These are phyloP conservation scores for Pseudotriccus pelzelni DNA, from an alignment of 2,797 vertebrate genomes.

Conservation along the genomic window DNA sequence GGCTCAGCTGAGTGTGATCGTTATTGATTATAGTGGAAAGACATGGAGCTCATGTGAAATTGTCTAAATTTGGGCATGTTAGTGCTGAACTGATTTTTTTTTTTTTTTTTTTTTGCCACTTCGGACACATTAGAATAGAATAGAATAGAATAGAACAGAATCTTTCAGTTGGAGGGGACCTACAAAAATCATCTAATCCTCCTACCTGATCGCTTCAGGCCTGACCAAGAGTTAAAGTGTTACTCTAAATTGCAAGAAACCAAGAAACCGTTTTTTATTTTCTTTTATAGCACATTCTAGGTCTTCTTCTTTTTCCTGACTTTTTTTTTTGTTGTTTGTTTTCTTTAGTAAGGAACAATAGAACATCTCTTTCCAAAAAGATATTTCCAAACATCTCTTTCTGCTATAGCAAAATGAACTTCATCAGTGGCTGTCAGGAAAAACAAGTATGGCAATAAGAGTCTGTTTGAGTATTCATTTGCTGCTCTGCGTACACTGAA, in stretches of 20 bases:
- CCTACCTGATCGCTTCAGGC: neutral
- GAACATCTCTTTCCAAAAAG: neutral
- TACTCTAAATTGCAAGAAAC: neutral
- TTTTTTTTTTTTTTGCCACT: too few species aligned
- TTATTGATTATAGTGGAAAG: neutral
- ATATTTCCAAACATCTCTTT: neutral
- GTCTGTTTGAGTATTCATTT: neutral
- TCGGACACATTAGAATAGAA: neutral
- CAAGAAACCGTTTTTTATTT: neutral
- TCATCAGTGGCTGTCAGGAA: neutral
- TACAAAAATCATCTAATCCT: neutral
- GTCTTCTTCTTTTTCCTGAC: neutral
- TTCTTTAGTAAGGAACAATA: neutral
- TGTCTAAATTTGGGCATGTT: neutral
- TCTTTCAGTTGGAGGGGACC: neutral
- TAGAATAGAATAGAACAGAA: neutral
- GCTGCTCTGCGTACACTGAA: neutral
- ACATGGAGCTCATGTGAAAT: neutral
- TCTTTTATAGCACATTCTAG: neutral
- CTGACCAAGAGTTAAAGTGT: neutral
- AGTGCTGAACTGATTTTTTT: neutral
- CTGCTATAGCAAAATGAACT: neutral
- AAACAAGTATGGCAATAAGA: neutral
- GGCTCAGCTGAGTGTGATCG: neutral
- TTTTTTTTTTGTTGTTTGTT: neutral